These are phyloP conservation scores for Sepiola atlantica DNA, from an alignment of 2,888 invertebrate genomes.

Conservation along the genomic window DNA sequence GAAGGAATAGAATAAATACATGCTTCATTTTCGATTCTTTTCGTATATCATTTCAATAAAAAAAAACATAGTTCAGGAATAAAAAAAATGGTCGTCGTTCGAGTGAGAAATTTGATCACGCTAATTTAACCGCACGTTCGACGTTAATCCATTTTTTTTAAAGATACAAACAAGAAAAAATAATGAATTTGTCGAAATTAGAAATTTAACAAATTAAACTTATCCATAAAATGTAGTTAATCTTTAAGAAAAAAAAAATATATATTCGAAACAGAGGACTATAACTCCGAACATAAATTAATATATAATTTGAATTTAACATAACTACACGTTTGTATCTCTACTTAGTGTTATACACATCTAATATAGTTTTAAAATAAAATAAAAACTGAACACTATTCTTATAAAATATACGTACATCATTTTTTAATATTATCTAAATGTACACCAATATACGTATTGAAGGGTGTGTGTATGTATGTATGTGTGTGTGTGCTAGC, in stretches of 20 bases:
- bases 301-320: neutral
- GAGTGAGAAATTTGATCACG: neutral
- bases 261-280: neutral
- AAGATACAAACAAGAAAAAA: neutral
- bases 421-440: too few relatives aligned
- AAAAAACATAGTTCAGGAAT: neutral
- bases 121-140: neutral
- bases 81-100: neutral
- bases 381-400: neutral
- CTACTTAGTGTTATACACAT: neutral
- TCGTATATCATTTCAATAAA: neutral
- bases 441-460: too few relatives aligned
- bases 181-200: neutral
- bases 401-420: neutral
- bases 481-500: neutral
- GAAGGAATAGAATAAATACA: neutral
- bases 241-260: neutral
- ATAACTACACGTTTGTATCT: neutral
- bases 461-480: neutral
- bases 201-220: neutral
- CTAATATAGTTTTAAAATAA: neutral
- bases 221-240: neutral
- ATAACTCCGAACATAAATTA: neutral
- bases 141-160: neutral
- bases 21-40: neutral